Base-by-base conservation (phyloP, 1,140 invertebrate species). In the Ruditapes philippinarum region DNA sequence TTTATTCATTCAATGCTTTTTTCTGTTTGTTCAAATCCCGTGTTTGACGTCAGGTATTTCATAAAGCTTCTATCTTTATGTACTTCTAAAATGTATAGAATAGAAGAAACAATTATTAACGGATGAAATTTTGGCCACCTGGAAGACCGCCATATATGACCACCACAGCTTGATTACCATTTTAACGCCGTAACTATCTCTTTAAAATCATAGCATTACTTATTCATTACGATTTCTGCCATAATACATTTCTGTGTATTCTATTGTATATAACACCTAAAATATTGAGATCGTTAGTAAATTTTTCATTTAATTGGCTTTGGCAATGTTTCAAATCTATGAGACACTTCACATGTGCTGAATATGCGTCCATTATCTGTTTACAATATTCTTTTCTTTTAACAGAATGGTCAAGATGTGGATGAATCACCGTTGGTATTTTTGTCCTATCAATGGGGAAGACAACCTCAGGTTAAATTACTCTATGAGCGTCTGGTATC, bases 381-480 rank as follows among this genome's bases (percentile, higher is more conserved):
- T 31, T 65, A 65, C 2, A 31, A 65, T 65, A 9, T 79, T 25
- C 42, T 12, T 76, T 19, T 70, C 9, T 60, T 33, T 88, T 80
- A 31, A 5, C 54, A 88, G 57, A 38, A 31, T 45, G 14, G 11
- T 0, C n/a, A 22, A 2, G 62, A 11, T 7, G 28, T 11, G 4
- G 45, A 60, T 33, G 60, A 40, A 25, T 91, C 91, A 9, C 93
- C 94, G 28, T 89, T 92, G 25, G 84, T 95, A 2, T 95, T 95
- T 81, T 91, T 95, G 40, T 95, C 95, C 7, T 95, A 95, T 86
- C 95, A 95, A 81, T 95, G 95, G 95, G 94, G 93, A 12, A 92
- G 91, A 85, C 95, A 95, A 90, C 86, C 92, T n/a, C 90, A 95
- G 87, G 91, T 95, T 33, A 91, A 89, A 62, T 82, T 81, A 9